These are phyloP conservation scores for Aphelenchoides fujianensis DNA, from an alignment of 1,140 invertebrate genomes.

Conservation along the genomic window DNA sequence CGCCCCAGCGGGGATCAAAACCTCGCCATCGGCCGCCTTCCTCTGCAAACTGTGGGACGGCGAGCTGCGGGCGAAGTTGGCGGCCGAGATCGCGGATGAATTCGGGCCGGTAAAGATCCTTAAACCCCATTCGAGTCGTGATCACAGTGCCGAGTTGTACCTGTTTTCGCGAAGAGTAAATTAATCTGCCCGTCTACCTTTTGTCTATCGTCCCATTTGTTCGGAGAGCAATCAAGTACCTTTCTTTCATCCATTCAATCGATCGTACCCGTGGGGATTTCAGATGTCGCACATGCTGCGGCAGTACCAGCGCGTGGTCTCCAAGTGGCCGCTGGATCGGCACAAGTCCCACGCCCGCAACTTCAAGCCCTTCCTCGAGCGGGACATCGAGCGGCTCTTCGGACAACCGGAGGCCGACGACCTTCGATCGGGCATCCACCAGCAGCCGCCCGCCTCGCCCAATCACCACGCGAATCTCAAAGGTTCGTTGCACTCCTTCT, in stretches of 20 bases:
- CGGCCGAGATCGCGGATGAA: conserved; percentile 71
- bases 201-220: too few relatives aligned
- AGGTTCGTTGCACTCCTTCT: not conserved
- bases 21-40: conserved; percentile 62
- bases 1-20: too few relatives aligned
- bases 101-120: conserved; percentile 76
- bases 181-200: too few relatives aligned
- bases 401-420: not conserved
- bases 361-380: not conserved
- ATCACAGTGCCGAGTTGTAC: conserved; percentile 83
- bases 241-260: too few relatives aligned
- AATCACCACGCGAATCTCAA: conserved; percentile 6
- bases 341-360: not conserved
- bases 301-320: not conserved
- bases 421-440: too few relatives aligned
- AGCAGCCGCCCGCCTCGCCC: not conserved
- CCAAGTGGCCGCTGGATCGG: not conserved
- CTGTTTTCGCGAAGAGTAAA: conserved; percentile 74
- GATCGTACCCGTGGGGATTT: too few relatives aligned
- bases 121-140: conserved; percentile 79
- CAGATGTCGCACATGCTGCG: not conserved
- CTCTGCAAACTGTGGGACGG: conserved; percentile 85
- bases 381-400: not conserved
- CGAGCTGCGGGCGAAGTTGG: conserved; percentile 69
- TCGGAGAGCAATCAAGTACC: too few relatives aligned